Evolutionary conservation across 2,113 vertebrate genomes (phyloP).

Genomic region (Rhineura floridana): DNA sequence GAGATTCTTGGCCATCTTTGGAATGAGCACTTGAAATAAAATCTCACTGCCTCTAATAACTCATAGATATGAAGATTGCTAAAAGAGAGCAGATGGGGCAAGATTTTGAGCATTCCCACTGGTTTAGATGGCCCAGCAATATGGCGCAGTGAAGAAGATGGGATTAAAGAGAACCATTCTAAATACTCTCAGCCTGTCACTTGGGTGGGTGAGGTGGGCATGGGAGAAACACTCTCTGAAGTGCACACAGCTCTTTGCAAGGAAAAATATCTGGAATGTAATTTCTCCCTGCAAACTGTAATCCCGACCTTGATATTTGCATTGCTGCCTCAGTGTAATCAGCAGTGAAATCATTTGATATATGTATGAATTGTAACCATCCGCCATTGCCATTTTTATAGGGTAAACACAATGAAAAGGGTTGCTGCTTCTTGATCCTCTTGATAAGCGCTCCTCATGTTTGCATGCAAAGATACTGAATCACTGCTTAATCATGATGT

Average conservation of each 20-base stretch:
- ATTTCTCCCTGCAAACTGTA: not conserved
- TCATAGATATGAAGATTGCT: not conserved
- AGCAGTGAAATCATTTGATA: not conserved
- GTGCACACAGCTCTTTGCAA: not conserved
- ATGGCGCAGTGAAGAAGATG: not conserved
- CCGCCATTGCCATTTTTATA: constrained; percentile 1
- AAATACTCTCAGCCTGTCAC: constrained; percentile 7
- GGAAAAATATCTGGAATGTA: not conserved
- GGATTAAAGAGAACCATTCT: constrained; percentile 17
- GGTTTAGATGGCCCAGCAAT: constrained; percentile 18
- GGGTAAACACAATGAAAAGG: not conserved
- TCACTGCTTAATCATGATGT: not conserved
- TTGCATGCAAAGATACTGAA: not conserved
- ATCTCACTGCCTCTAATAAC: not conserved
- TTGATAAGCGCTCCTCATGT: not conserved
- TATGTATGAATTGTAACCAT: not conserved
- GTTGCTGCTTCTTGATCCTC: not conserved
- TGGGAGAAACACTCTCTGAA: not conserved
- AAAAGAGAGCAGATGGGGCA: not conserved
- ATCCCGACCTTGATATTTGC: not conserved
- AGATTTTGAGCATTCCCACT: not conserved
- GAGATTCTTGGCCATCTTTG: constrained; percentile 11
- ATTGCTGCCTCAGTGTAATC: not conserved
- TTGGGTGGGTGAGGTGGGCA: not conserved
- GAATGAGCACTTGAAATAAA: constrained; percentile 15